These are phyloP conservation scores for Drosophila mercatorum DNA, from an alignment of 2,888 invertebrate species.

Conservation along the genomic window DNA sequence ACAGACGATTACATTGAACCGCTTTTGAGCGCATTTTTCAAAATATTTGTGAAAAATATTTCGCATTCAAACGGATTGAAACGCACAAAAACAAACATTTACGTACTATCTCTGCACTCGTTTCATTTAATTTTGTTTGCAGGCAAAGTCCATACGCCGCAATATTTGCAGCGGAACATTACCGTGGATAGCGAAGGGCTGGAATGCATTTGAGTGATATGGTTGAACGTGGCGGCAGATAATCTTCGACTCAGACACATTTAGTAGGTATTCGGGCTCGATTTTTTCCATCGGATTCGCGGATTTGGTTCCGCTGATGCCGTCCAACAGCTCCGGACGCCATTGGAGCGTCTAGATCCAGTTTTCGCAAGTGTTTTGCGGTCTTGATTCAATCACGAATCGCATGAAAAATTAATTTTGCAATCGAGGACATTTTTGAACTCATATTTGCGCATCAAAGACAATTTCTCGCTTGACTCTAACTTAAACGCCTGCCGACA, in stretches of 20 bases:
- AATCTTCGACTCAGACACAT: slow-evolving; percentile 14
- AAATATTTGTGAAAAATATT: slow-evolving; percentile 72
- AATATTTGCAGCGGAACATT: slow-evolving; percentile 32
- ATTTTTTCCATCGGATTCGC: not conserved
- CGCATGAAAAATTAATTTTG: slow-evolving; percentile 19
- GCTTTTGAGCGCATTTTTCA: slow-evolving; percentile 65
- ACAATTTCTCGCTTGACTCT: slow-evolving; percentile 23
- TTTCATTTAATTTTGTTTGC: slow-evolving; percentile 55
- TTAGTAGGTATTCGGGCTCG: not conserved
- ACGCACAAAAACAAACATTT: slow-evolving; percentile 74
- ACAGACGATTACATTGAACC: slow-evolving; percentile 55
- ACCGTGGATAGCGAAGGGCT: slow-evolving; percentile 15
- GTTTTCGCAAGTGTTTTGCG: not conserved
- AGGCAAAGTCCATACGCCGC: slow-evolving; percentile 19
- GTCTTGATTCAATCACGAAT: not conserved
- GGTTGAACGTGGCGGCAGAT: slow-evolving; percentile 14
- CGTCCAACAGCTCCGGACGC: not conserved
- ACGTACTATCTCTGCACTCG: slow-evolving; percentile 45
- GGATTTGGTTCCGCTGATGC: not conserved
- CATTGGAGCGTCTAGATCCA: not conserved
- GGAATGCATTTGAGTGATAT: slow-evolving; percentile 24
- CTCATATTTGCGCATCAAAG: slow-evolving; percentile 37
- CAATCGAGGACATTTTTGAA: slow-evolving; percentile 8
- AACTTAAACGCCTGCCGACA: slow-evolving; percentile 39
- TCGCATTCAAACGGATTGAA: slow-evolving; percentile 70